These are phyloP conservation scores for Micromys minutus DNA, from an alignment of 2,113 vertebrate species.

Conservation along the genomic window DNA sequence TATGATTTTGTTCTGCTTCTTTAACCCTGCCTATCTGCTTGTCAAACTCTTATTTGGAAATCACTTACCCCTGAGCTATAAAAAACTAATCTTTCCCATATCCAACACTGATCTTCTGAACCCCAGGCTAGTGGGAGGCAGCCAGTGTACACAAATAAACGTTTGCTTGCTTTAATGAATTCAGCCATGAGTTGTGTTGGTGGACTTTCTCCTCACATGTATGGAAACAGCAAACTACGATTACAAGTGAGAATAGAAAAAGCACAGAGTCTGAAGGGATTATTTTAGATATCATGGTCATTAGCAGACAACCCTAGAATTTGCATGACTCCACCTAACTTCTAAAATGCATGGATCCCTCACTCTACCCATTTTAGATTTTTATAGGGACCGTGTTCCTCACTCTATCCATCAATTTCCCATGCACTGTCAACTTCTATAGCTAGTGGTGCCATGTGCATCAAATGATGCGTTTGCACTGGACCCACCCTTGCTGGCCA, in stretches of 20 bases:
- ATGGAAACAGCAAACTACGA: too few species aligned
- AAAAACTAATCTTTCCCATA: background rate
- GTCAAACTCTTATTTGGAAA: background rate
- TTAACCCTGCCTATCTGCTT: background rate
- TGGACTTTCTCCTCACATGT: background rate
- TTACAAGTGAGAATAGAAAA: background rate
- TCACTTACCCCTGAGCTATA: background rate
- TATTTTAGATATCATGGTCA: background rate
- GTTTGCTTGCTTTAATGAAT: background rate
- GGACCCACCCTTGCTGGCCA: background rate
- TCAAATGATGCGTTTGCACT: background rate
- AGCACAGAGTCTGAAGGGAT: background rate
- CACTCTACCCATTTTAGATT: background rate
- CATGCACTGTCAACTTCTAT: background rate
- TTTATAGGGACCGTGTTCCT: background rate
- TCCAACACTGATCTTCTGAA: background rate
- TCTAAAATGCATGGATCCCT: background rate
- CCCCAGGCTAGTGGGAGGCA: background rate
- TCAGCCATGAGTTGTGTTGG: too few species aligned
- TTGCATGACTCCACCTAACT: background rate
- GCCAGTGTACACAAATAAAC: background rate
- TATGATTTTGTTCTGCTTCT: background rate
- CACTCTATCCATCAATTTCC: fast-evolving
- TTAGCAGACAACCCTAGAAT: background rate
- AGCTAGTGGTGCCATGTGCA: background rate